These are phyloP conservation scores for Drosophila sucinea DNA, from an alignment of 1,140 invertebrate species.

Conservation along the genomic window DNA sequence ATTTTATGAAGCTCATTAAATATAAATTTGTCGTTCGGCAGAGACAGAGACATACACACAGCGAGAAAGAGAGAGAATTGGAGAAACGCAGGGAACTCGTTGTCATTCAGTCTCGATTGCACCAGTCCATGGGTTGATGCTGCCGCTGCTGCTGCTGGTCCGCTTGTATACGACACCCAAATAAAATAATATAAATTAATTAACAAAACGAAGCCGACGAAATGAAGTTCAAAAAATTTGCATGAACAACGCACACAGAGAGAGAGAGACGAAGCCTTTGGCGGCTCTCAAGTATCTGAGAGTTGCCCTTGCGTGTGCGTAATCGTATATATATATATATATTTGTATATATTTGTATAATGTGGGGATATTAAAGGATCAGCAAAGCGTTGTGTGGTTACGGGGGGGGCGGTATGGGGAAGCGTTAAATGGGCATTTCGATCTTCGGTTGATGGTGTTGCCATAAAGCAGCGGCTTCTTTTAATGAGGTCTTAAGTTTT, in stretches of 20 bases:
- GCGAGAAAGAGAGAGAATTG: slow-evolving; percentile 16
- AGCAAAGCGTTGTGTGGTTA: slow-evolving; percentile 18
- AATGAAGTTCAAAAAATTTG: slow-evolving; percentile 81
- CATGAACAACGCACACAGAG: slow-evolving; percentile 69
- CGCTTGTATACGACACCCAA: slow-evolving; percentile 77
- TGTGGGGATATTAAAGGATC: slow-evolving; percentile 30
- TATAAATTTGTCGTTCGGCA: slow-evolving; percentile 83
- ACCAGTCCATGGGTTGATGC: slow-evolving; percentile 31
- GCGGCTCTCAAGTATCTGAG: slow-evolving; percentile 42
- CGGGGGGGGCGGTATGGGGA: slow-evolving; percentile 4
- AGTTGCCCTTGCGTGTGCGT: slow-evolving; percentile 68
- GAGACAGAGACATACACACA: slow-evolving; percentile 31
- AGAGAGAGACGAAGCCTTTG: slow-evolving; percentile 52
- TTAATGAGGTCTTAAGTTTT: slow-evolving; percentile 80
- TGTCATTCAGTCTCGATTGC: slow-evolving; percentile 28
- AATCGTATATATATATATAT: slow-evolving; percentile 52
- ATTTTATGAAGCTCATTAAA: slow-evolving; percentile 83
- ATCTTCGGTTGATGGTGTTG: slow-evolving; percentile 42
- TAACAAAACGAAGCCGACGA: slow-evolving; percentile 82
- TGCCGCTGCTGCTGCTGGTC: neutral
- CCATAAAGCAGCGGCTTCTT: slow-evolving; percentile 76
- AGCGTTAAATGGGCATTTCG: slow-evolving; percentile 72
- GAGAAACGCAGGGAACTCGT: slow-evolving; percentile 10
- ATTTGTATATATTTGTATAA: slow-evolving; percentile 27
- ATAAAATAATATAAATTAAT: slow-evolving; percentile 84